These are phyloP conservation scores for Palythoa caribaeorum DNA, from an alignment of 92 coral and sea anemone genomes.

Conservation along the genomic window DNA sequence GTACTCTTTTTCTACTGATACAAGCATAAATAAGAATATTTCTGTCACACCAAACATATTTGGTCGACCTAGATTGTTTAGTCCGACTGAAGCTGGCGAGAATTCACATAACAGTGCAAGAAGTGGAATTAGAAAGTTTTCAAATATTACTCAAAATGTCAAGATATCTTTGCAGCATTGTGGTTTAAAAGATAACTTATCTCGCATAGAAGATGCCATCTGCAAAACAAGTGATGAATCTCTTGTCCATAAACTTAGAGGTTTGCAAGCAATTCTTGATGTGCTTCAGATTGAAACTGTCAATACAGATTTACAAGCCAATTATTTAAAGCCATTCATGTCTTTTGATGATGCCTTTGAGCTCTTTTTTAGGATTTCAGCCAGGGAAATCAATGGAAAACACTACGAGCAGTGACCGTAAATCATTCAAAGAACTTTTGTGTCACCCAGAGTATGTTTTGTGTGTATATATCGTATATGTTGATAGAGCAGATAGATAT, in stretches of 20 bases:
- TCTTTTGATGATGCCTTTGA: conserved; percentile 63
- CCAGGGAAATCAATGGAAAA: conserved; percentile 49
- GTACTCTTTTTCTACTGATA: conserved; percentile 16
- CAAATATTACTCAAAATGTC: conserved; percentile 33
- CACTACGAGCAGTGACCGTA: conserved; percentile 49
- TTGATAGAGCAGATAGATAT: conserved; percentile 26
- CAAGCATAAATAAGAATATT: conserved; percentile 17
- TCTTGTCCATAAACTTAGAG: conserved; percentile 34
- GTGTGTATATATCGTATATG: conserved; percentile 51
- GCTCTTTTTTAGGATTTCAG: conserved; percentile 52
- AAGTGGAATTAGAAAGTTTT: conserved; percentile 33
- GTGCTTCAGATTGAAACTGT: conserved; percentile 43
- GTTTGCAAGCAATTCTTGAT: conserved; percentile 53
- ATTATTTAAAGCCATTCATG: conserved; percentile 32
- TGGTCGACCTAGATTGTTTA: conserved; percentile 44
- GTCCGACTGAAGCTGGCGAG: conserved; percentile 37
- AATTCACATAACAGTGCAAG: conserved; percentile 40
- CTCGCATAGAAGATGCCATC: conserved; percentile 32
- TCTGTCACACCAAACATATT: conserved; percentile 22
- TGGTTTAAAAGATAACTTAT: conserved; percentile 47
- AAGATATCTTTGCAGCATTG: conserved; percentile 50
- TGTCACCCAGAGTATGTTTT: conserved; percentile 61
- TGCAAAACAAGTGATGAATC: conserved; percentile 34
- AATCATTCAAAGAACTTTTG: conserved; percentile 51
- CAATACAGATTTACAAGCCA: conserved; percentile 33